Evolutionary conservation across 2,113 vertebrate genomes (phyloP).

Genomic region (Channa maculata): DNA sequence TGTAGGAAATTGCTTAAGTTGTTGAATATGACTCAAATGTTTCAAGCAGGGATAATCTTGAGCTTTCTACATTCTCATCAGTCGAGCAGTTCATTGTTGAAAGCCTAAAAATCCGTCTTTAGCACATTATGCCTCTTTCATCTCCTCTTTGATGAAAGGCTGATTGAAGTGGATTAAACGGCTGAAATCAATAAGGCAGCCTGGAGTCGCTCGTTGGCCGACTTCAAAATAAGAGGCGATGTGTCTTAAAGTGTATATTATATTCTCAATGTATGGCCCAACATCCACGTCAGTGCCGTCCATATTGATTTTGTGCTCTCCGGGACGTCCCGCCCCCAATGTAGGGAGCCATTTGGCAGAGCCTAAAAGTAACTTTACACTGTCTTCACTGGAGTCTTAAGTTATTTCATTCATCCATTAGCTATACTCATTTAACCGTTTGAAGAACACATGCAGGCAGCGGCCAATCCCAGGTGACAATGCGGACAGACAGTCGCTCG

Average conservation of each 20-base stretch:
- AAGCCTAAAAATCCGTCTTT: slow-evolving; percentile 10
- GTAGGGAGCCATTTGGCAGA: slow-evolving; percentile 11
- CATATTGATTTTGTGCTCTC: slow-evolving; percentile 42
- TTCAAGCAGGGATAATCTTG: slow-evolving; percentile 6
- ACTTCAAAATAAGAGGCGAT: slow-evolving; percentile 1
- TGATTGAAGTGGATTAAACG: slow-evolving; percentile 44
- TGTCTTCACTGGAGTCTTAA: slow-evolving; percentile 32
- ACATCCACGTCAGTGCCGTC: slow-evolving; percentile 23
- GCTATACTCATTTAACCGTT: too few relatives aligned
- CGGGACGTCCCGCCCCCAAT: slow-evolving; percentile 20
- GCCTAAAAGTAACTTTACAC: slow-evolving; percentile 55
- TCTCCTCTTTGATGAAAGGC: slow-evolving; percentile 7
- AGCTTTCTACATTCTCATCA: slow-evolving; percentile 1
- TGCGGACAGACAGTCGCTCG: too few relatives aligned
- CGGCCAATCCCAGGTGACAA: too few relatives aligned
- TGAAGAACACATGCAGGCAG: too few relatives aligned
- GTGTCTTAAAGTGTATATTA: slow-evolving; percentile 23
- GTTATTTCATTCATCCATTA: too few relatives aligned
- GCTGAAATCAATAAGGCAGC: slow-evolving; percentile 43
- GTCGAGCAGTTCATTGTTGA: neutral
- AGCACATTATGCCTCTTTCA: neutral
- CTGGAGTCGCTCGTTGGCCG: slow-evolving; percentile 36
- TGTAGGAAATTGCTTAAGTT: slow-evolving; percentile 10
- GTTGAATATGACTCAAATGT: slow-evolving; percentile 8
- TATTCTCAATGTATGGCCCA: slow-evolving; percentile 41